phyloP scores from a whole-genome alignment of 2,888 invertebrate genomes.

The Tuberolachnus salignus region DNA sequence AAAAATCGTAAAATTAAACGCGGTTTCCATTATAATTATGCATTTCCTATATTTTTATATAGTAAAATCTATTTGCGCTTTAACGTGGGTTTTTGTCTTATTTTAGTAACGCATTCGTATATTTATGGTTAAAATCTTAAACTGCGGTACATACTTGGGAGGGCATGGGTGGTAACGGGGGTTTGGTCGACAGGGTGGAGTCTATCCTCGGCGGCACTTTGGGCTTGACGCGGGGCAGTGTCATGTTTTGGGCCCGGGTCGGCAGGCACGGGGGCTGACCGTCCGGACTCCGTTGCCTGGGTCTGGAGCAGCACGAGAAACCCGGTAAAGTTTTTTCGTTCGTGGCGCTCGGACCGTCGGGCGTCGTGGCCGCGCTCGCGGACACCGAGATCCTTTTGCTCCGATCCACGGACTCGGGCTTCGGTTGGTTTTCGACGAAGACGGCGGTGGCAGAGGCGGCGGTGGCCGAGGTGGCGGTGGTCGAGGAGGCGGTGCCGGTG shows the following conservation, averaged over 20 bases:
- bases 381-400: not conserved
- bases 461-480: not conserved
- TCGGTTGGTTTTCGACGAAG: not conserved
- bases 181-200: constrained; percentile 71
- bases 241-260: constrained; percentile 61
- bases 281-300: constrained; percentile 57
- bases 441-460: not conserved
- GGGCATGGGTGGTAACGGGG: constrained; percentile 74
- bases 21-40: too few species aligned
- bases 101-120: not conserved
- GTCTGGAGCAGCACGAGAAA: constrained; percentile 58
- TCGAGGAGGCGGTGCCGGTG: not conserved
- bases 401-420: not conserved
- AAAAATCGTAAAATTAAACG: too few species aligned
- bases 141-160: constrained; percentile 67
- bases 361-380: constrained; percentile 33
- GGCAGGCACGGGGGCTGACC: constrained; percentile 50
- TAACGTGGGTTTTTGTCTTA: too few species aligned
- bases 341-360: constrained; percentile 34
- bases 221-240: constrained; percentile 61
- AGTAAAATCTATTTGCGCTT: too few species aligned
- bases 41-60: too few species aligned
- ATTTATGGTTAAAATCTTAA: not conserved
- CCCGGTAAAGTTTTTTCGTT: constrained; percentile 45
- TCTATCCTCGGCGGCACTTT: constrained; percentile 67